Evolutionary conservation across 2,888 invertebrate species (phyloP), one percentile per base, ranked within the genome.

Genomic region (Unio delphinus): DNA sequence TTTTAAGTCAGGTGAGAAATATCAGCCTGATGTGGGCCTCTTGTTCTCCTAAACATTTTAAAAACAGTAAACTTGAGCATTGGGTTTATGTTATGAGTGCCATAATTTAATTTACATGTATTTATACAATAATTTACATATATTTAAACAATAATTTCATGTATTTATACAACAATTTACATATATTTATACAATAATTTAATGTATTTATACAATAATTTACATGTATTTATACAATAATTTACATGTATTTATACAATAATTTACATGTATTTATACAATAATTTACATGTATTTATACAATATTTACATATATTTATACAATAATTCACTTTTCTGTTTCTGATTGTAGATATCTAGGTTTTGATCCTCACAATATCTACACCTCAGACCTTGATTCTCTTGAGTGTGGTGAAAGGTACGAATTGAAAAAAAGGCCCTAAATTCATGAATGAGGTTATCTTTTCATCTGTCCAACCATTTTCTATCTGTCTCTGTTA

Each of bases 351-450:
- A 85, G 83, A 61, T 81, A 76, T 68, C 74, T 80, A 59, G 80
- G 78, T 45, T 76, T 72, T 63, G 74, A 80, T 34, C 68, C 79
- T 26, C 68, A 76, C 34, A 80, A 78, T 63, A 80, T 85, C 15
- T 84, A 86, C 65, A 82, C 81, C 1, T 72, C 76, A 61, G 84
- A 86, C 66, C 72, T 85, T 7, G 80, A 83, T 64, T 73, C 72
- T 8, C 69, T 86, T 20, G 76, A 84, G 56, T 87, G 86, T 83
- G 86, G 84, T 59, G 83, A 86, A 64, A 87, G 86, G 86, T 86
- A 73, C 20, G 45, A 45, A 15, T 45, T 0, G 0, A 15, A 11
- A 34, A 34, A 11, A 45, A 45, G 45, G 45, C 45, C 45, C 8
- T 11, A 45, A 11, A 45, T 11, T 45, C 6, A 45, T 45, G 45